Evolutionary conservation across 2,113 vertebrate species (phyloP).

Genomic region (Phalacrocorax pelagicus): DNA sequence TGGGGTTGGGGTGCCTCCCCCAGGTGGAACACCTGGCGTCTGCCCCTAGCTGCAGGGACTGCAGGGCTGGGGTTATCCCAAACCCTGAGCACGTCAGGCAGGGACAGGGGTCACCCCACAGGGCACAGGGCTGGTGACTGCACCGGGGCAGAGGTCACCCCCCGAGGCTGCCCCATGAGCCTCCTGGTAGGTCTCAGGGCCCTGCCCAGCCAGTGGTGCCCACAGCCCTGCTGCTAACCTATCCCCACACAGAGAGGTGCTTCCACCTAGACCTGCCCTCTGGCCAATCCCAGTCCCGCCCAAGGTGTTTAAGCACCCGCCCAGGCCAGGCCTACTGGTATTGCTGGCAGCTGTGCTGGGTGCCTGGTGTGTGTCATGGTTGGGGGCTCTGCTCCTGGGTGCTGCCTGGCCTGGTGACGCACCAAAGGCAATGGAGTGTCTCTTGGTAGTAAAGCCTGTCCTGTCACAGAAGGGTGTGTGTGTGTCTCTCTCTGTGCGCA

Average conservation of each 20-base stretch:
- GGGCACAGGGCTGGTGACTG: no score
- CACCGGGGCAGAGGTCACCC: no score
- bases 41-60: no score
- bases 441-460: neutral
- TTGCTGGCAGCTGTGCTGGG: fast-evolving
- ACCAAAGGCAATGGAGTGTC: fast-evolving
- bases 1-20: neutral
- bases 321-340: fast-evolving
- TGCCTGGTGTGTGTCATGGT: fast-evolving
- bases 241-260: neutral
- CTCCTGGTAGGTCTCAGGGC: neutral
- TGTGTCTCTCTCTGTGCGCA: no score
- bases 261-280: neutral
- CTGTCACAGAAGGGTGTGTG: fast-evolving
- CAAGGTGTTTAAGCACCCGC: fast-evolving
- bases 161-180: neutral
- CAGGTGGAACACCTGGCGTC: neutral
- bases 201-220: fast-evolving
- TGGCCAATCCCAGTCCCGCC: neutral
- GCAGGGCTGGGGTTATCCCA: neutral
- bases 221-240: neutral
- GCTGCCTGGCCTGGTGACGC: fast-evolving
- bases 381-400: fast-evolving
- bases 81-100: neutral
- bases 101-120: neutral